These are phyloP conservation scores for Lasioglossum lativentre DNA, from an alignment of 2,888 invertebrate genomes.

Conservation along the genomic window DNA sequence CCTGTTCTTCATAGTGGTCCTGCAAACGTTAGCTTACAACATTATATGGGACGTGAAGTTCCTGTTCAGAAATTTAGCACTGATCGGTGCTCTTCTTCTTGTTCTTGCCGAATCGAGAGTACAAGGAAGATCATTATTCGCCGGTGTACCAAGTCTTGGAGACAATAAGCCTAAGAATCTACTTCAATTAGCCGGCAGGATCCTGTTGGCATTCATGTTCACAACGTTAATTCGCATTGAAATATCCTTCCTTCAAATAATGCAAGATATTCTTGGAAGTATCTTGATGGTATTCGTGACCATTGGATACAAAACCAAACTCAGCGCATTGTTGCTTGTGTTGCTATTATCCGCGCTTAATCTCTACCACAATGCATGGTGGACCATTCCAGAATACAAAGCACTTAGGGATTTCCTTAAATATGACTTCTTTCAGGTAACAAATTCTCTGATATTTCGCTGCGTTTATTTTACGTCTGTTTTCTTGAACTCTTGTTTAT, in stretches of 20 bases:
- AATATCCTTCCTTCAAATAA: slow-evolving; percentile 94
- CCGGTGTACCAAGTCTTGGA: slow-evolving; percentile 95
- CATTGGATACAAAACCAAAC: slow-evolving; percentile 99
- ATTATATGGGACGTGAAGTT: slow-evolving; percentile 99
- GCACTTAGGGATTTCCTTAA: slow-evolving; percentile 99
- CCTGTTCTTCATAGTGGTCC: slow-evolving; percentile 97
- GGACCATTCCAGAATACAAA: slow-evolving; percentile 97
- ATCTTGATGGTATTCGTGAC: slow-evolving; percentile 98
- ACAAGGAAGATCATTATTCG: slow-evolving; percentile 97
- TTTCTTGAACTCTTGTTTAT: not conserved
- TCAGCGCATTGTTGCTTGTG: slow-evolving; percentile 97
- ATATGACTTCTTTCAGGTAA: slow-evolving; percentile 99
- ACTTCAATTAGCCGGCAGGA: slow-evolving; percentile 97
- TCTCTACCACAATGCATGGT: slow-evolving; percentile 99
- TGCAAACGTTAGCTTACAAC: slow-evolving; percentile 98
- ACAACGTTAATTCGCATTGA: slow-evolving; percentile 98
- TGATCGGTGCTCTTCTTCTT: slow-evolving; percentile 98
- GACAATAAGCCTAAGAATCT: slow-evolving; percentile 99
- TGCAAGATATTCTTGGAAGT: slow-evolving; percentile 97
- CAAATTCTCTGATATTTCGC: not conserved
- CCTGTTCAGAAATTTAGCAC: slow-evolving; percentile 96
- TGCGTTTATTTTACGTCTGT: not conserved
- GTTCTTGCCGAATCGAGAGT: slow-evolving; percentile 98
- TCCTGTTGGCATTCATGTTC: slow-evolving; percentile 99
- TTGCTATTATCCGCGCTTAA: slow-evolving; percentile 95